These are phyloP conservation scores for Origma solitaria DNA, from an alignment of 2,113 vertebrate genomes.

Conservation along the genomic window DNA sequence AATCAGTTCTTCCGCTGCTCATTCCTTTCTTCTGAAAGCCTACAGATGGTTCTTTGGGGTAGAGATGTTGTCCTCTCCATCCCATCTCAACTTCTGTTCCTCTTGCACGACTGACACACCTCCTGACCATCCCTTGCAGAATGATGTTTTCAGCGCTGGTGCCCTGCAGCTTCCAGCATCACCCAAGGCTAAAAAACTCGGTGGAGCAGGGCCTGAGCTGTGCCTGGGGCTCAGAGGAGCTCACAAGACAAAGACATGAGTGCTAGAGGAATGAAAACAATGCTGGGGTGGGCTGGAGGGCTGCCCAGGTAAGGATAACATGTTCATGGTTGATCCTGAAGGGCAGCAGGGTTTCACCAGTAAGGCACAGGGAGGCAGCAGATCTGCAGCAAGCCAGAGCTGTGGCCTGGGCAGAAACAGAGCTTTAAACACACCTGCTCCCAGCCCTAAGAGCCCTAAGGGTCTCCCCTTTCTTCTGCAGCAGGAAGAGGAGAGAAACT, in stretches of 20 bases:
- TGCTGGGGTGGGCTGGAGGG: not conserved
- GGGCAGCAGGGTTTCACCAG: not conserved
- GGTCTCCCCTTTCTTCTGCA: not conserved
- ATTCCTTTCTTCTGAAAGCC: not conserved
- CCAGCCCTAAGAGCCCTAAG: too few relatives aligned
- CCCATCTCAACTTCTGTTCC: not conserved
- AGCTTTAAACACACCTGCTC: not conserved
- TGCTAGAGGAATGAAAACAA: not conserved
- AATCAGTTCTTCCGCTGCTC: not conserved
- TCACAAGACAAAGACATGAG: not conserved
- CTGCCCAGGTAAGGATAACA: not conserved
- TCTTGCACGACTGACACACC: not conserved
- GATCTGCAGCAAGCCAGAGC: not conserved
- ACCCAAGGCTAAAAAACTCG: not conserved
- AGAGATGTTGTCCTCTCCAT: not conserved
- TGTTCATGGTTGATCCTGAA: not conserved
- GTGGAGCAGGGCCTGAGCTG: not conserved
- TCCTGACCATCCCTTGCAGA: not conserved
- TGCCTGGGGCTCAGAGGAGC: not conserved
- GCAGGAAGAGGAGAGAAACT: not conserved
- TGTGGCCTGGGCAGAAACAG: not conserved
- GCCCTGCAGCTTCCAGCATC: not conserved
- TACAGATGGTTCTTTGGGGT: fast-evolving
- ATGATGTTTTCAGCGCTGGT: not conserved
- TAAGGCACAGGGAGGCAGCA: not conserved